Conservation (phyloP, 2,888 invertebrate species). For the Hypomecis atomaria region DNA sequence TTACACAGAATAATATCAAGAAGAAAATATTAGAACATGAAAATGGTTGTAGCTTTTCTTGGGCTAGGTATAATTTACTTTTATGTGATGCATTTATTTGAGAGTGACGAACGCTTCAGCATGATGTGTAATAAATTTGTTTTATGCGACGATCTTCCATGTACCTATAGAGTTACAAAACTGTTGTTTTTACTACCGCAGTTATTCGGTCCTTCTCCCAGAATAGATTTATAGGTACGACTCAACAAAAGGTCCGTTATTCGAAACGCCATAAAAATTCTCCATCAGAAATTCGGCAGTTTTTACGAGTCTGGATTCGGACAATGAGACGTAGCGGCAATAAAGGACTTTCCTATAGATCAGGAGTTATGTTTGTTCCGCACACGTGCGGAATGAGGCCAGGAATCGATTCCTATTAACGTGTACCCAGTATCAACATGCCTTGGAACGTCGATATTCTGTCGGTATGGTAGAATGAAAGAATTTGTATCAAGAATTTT, state of each 20-base stretch:
- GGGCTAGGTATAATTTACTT: too few relatives aligned
- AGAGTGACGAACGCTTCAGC: too few relatives aligned
- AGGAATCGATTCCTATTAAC: conserved; percentile 40
- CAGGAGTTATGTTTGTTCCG: conserved; percentile 50
- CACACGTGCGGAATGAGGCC: conserved; percentile 71
- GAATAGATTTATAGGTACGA: conserved; percentile 37
- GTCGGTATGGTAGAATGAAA: conserved; percentile 3
- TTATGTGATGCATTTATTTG: too few relatives aligned
- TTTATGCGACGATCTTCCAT: too few relatives aligned
- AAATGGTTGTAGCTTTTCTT: too few relatives aligned
- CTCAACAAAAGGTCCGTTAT: conserved; percentile 62
- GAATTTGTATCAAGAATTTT: conserved; percentile 17
- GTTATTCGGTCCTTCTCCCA: conserved; percentile 27
- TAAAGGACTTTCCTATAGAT: conserved; percentile 71
- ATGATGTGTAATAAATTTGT: too few relatives aligned
- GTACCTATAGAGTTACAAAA: not conserved
- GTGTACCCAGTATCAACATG: conserved; percentile 25
- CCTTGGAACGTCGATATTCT: conserved; percentile 7
- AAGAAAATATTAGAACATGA: too few relatives aligned
- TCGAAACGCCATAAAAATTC: conserved; percentile 61
- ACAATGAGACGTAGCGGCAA: conserved; percentile 69
- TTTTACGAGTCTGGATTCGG: conserved; percentile 76
- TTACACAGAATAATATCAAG: too few relatives aligned
- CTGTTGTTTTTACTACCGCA: conserved; percentile 20
- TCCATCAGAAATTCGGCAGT: conserved; percentile 62